Conservation (phyloP, 2,113 vertebrate genomes). For the Phaethon lepturus region DNA sequence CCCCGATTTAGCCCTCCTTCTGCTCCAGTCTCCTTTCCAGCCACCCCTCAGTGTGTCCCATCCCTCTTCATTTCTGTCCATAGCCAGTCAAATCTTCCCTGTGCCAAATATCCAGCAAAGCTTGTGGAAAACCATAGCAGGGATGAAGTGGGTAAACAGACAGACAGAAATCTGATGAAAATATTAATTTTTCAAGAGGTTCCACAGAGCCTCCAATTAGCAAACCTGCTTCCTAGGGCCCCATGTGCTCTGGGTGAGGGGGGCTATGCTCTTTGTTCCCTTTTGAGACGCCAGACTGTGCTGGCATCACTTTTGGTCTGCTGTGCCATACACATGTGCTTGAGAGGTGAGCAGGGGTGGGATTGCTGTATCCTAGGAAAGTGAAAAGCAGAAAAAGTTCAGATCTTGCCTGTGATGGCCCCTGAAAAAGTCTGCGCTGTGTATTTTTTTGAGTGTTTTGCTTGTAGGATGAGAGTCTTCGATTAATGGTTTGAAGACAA, state of each 20-base stretch:
- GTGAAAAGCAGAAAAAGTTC: background rate
- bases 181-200: conserved; percentile 49
- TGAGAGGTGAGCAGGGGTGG: background rate
- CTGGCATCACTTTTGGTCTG: background rate
- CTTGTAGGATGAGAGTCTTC: background rate
- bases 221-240: background rate
- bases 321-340: background rate
- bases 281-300: background rate
- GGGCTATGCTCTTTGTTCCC: background rate
- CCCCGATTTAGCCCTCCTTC: background rate
- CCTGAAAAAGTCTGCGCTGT: background rate
- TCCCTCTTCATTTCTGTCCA: background rate
- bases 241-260: background rate
- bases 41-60: background rate
- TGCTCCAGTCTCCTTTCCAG: background rate
- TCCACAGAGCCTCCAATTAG: conserved; percentile 22
- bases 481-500: background rate
- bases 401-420: background rate
- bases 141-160: conserved; percentile 31
- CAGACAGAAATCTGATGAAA: conserved; percentile 31
- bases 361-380: background rate
- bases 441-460: background rate
- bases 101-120: background rate
- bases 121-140: background rate
- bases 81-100: background rate